Evolutionary conservation across 2,888 invertebrate species (phyloP).

Genomic region (Conomelus anceps): DNA sequence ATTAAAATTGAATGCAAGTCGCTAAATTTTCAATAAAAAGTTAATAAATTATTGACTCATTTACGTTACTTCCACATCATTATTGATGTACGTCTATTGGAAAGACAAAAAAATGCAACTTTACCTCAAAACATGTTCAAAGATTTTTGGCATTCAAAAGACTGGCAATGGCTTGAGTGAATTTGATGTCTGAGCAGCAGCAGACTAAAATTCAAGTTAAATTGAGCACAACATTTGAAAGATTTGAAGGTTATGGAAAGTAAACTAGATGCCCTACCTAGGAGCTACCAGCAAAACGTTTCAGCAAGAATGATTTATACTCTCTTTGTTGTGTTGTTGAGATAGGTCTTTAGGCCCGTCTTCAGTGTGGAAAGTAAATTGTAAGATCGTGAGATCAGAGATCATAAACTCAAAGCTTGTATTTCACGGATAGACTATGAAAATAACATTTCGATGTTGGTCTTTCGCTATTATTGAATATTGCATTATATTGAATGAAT

Average conservation of each 20-base stretch:
- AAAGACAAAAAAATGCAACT: too few species aligned
- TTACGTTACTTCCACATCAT: too few species aligned
- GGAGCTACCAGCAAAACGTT: neutral
- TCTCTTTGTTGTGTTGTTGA: neutral
- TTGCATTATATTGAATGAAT: neutral
- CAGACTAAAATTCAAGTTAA: too few species aligned
- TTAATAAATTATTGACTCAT: too few species aligned
- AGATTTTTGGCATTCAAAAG: too few species aligned
- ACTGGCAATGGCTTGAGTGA: neutral
- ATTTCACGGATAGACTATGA: neutral
- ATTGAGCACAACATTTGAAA: neutral
- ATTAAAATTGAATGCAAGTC: too few species aligned
- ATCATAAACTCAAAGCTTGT: neutral
- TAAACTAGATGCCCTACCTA: neutral
- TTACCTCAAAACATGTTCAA: too few species aligned
- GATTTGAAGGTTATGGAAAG: neutral
- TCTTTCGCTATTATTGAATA: neutral
- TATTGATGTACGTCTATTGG: too few species aligned
- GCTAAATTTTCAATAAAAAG: too few species aligned
- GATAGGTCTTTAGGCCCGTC: neutral
- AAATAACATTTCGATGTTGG: neutral
- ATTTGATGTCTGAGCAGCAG: neutral
- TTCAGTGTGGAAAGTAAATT: neutral
- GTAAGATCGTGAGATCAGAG: neutral
- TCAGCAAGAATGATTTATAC: neutral